These are phyloP conservation scores for Campylomormyrus numenius DNA, from an alignment of 2,113 vertebrate species.

Conservation along the genomic window DNA sequence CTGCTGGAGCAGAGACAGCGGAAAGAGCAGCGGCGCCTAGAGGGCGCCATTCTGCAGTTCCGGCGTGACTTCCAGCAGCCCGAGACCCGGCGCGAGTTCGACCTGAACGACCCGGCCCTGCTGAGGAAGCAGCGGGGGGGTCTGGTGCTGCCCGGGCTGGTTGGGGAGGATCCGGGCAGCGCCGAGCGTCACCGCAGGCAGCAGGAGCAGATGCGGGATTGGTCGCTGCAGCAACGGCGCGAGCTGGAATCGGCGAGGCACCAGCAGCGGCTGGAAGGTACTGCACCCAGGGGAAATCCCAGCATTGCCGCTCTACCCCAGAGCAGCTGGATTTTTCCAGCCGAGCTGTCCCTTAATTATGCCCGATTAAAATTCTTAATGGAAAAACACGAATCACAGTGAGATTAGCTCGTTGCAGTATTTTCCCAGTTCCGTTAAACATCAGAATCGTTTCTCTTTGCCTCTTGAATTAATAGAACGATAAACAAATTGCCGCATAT, in stretches of 20 bases:
- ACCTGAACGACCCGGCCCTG: constrained; percentile 63
- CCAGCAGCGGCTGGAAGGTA: constrained; percentile 60
- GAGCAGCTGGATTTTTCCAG: neutral
- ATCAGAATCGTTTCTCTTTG: neutral
- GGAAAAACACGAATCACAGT: neutral
- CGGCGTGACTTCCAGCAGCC: constrained; percentile 63
- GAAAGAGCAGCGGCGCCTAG: constrained; percentile 47
- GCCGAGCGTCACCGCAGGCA: constrained; percentile 62
- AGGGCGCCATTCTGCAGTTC: constrained; percentile 55
- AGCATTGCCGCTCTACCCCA: neutral
- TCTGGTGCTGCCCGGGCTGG: constrained; percentile 64
- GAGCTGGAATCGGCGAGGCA: constrained; percentile 53
- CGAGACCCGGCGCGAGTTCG: constrained; percentile 61
- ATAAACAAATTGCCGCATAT: neutral
- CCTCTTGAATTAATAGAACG: neutral
- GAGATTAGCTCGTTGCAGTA: neutral
- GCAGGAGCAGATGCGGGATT: constrained; percentile 71
- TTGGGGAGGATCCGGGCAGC: constrained; percentile 71
- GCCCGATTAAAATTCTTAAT: neutral
- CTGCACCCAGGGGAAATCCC: neutral
- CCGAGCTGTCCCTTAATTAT: neutral
- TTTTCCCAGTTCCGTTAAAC: neutral
- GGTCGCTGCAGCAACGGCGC: constrained; percentile 72
- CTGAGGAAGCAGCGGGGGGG: constrained; percentile 56
- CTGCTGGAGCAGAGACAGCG: constrained; percentile 56